These are phyloP conservation scores for Delphinus delphis DNA, from an alignment of 2,113 vertebrate species.

Conservation along the genomic window DNA sequence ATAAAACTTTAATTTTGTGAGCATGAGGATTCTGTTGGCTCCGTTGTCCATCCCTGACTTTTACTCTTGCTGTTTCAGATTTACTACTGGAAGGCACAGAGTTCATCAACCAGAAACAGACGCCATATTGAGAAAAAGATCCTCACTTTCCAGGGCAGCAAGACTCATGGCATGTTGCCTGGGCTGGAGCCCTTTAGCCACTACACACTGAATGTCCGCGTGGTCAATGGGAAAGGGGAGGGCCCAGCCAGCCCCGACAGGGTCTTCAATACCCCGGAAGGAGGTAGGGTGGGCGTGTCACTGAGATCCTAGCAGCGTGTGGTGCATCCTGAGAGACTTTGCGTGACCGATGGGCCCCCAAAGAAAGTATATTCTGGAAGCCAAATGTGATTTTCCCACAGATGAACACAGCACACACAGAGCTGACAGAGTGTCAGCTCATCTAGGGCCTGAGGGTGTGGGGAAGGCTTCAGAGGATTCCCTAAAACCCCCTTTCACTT, in stretches of 20 bases:
- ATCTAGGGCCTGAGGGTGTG: fast-evolving
- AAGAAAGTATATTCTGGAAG: not conserved
- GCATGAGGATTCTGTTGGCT: not conserved
- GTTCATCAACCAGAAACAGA: conserved; percentile 87
- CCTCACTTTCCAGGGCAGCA: conserved; percentile 91
- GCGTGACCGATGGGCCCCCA: not conserved
- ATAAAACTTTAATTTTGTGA: not conserved
- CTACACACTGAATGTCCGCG: conserved; percentile 91
- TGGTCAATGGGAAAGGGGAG: conserved; percentile 94
- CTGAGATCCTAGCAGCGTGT: not conserved
- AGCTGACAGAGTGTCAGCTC: not conserved
- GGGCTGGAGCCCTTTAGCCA: conserved; percentile 92
- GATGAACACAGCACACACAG: not conserved
- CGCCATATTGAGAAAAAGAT: conserved; percentile 91
- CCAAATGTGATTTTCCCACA: not conserved
- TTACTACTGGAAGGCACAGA: conserved; percentile 92
- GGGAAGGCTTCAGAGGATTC: not conserved
- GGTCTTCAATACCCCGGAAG: conserved; percentile 93
- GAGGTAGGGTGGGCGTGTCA: conserved; percentile 85
- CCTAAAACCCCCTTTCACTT: not conserved
- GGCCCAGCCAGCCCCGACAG: conserved; percentile 89
- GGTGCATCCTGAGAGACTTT: not conserved
- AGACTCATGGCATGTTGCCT: conserved; percentile 91
- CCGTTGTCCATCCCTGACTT: not conserved
- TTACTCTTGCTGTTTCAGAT: conserved; percentile 84